phyloP scores from a whole-genome alignment of 2,797 vertebrate species.

The Poliocrania exsul region DNA sequence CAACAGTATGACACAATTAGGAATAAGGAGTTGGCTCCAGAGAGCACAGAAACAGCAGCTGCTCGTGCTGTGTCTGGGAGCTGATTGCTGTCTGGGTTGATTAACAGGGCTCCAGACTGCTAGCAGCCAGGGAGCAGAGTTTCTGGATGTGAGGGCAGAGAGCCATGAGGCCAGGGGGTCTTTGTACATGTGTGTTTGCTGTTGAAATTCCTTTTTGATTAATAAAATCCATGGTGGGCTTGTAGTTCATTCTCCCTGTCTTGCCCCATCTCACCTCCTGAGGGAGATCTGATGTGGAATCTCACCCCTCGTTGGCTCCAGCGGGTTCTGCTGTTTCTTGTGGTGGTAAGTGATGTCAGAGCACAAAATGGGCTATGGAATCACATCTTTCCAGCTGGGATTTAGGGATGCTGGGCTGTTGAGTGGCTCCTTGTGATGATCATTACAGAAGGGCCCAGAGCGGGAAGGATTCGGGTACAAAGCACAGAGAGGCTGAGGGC shows the following conservation, averaged over 20 bases:
- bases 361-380: neutral
- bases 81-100: constrained; percentile 11
- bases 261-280: neutral
- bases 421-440: neutral
- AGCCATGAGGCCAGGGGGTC: neutral
- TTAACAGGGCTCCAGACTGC: neutral
- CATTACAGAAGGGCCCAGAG: neutral
- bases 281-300: neutral
- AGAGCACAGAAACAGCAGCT: neutral
- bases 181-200: neutral
- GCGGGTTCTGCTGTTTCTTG: neutral
- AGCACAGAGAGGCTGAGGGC: neutral
- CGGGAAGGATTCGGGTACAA: rapidly evolving
- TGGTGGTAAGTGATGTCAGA: neutral
- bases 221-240: constrained; percentile 4
- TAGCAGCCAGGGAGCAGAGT: neutral
- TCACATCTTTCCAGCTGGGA: neutral
- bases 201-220: neutral
- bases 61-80: neutral
- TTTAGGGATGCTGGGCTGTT: neutral
- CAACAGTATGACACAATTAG: neutral
- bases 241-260: neutral
- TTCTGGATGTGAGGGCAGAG: neutral
- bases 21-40: neutral
- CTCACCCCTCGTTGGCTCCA: neutral